phyloP scores from a whole-genome alignment of 2,888 invertebrate genomes.

The Yponomeuta evonymella region DNA sequence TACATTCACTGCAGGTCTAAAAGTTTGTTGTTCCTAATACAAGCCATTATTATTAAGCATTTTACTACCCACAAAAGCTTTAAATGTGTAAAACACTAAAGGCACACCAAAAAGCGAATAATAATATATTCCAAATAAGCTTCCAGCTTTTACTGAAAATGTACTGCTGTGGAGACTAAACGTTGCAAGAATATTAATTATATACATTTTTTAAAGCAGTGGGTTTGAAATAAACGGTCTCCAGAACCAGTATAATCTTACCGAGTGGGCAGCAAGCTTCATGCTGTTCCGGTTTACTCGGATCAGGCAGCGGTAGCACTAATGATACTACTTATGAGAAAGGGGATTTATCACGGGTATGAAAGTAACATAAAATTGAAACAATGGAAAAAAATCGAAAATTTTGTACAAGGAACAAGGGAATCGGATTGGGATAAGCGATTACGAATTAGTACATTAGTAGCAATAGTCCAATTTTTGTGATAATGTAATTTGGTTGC shows the following conservation, averaged over 20 bases:
- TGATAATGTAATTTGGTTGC: slow-evolving; percentile 41
- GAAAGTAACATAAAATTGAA: slow-evolving; percentile 58
- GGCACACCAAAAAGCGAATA: slow-evolving; percentile 29
- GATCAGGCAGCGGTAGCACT: slow-evolving; percentile 89
- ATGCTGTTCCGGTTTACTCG: slow-evolving; percentile 91
- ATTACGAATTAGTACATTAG: slow-evolving; percentile 75
- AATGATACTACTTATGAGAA: slow-evolving; percentile 78
- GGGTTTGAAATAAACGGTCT: slow-evolving; percentile 22
- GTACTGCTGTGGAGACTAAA: slow-evolving; percentile 49
- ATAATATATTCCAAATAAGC: slow-evolving; percentile 49
- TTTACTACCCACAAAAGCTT: slow-evolving; percentile 45
- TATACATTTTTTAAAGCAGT: slow-evolving; percentile 28
- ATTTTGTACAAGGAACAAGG: slow-evolving; percentile 39
- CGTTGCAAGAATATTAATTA: slow-evolving; percentile 25
- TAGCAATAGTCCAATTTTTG: slow-evolving; percentile 56
- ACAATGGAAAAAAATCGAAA: slow-evolving; percentile 36
- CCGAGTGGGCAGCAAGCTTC: slow-evolving; percentile 93
- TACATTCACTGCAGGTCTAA: slow-evolving; percentile 7
- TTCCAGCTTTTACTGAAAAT: slow-evolving; percentile 48
- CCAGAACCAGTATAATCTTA: slow-evolving; percentile 68
- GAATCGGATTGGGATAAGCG: slow-evolving; percentile 67
- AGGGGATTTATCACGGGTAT: slow-evolving; percentile 51
- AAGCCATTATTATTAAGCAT: slow-evolving; percentile 28
- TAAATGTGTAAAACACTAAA: slow-evolving; percentile 39
- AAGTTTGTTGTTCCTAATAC: slow-evolving; percentile 11